Percentiles rank a stretch among this genome's conserved stretches.
phyloP scores from a whole-genome alignment of 2,797 vertebrate species.

The Atherinosoma microstoma region DNA sequence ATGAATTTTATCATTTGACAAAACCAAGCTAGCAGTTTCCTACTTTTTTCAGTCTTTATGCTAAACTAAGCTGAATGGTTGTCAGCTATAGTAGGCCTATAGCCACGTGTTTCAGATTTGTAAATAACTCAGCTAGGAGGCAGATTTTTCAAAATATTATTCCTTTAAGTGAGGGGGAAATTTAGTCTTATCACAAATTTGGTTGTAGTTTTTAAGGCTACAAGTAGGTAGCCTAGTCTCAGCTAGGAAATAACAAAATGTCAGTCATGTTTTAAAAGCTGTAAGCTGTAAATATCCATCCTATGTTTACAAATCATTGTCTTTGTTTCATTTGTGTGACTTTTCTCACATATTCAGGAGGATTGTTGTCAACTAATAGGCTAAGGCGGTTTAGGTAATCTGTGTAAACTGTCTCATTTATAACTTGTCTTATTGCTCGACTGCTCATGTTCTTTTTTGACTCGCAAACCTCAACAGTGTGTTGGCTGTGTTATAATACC shows the following conservation, averaged over 20 bases:
- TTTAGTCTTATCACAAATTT: background rate
- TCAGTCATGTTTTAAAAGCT: background rate
- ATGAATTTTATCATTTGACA: background rate
- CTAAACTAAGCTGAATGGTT: conserved; percentile 12
- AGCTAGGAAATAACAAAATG: background rate
- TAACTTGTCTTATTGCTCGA: background rate
- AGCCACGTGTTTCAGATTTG: background rate
- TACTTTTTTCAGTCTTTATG: background rate
- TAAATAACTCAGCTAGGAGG: background rate
- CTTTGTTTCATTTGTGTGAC: background rate
- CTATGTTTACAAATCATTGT: background rate
- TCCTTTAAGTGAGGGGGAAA: background rate
- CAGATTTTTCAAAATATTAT: background rate
- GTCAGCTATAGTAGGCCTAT: background rate
- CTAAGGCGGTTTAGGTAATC: background rate
- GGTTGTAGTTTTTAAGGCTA: background rate
- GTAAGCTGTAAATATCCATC: background rate
- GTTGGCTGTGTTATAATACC: background rate
- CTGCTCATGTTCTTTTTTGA: conserved; percentile 1
- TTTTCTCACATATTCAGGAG: background rate
- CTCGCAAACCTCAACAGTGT: background rate
- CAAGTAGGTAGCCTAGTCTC: background rate
- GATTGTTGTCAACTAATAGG: background rate
- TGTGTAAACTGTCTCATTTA: background rate
- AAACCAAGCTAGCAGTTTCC: background rate